Percentiles rank a stretch among this genome's conserved stretches.
Conservation (phyloP, 1,140 invertebrate species). For the Neodiprion fabricii region DNA sequence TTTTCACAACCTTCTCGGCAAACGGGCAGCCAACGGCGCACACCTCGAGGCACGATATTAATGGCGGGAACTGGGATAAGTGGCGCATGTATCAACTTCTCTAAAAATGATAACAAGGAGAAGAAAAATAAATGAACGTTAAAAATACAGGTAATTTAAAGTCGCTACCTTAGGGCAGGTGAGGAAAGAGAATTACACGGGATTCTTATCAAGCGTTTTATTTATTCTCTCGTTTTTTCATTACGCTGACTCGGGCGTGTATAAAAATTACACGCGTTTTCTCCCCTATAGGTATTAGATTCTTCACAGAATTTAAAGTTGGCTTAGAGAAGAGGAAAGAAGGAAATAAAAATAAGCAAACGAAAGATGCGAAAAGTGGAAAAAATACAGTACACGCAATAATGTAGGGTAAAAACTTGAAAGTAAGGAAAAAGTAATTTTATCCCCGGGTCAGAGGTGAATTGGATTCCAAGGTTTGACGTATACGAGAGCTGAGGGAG, state of each 20-base stretch:
- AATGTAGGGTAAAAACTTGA: not conserved
- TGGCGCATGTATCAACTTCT: not conserved
- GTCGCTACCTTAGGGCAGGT: not conserved
- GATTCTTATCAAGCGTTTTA: not conserved
- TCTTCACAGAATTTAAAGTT: too few species aligned
- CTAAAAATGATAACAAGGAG: not conserved
- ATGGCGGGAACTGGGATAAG: constrained; percentile 8
- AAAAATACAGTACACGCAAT: not conserved
- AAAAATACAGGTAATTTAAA: not conserved
- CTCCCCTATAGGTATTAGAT: too few species aligned
- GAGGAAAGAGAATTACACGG: not conserved
- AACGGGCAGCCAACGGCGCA: not conserved
- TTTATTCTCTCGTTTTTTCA: not conserved
- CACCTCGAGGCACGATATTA: not conserved
- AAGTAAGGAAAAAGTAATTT: constrained; percentile 2
- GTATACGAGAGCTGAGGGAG: not conserved
- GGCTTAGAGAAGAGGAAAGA: too few species aligned
- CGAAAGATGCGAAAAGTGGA: not conserved
- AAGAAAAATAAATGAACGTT: not conserved
- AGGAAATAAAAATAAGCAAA: too few species aligned
- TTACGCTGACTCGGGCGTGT: too few species aligned
- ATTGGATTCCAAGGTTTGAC: not conserved
- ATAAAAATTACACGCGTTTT: too few species aligned
- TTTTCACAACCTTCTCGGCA: not conserved
- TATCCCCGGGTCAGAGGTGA: not conserved